A percentile compares a stretch with the other conserved stretches of the same genome.
phyloP scores from a whole-genome alignment of 2,797 vertebrate genomes.

The Tauraco hartlaubi region DNA sequence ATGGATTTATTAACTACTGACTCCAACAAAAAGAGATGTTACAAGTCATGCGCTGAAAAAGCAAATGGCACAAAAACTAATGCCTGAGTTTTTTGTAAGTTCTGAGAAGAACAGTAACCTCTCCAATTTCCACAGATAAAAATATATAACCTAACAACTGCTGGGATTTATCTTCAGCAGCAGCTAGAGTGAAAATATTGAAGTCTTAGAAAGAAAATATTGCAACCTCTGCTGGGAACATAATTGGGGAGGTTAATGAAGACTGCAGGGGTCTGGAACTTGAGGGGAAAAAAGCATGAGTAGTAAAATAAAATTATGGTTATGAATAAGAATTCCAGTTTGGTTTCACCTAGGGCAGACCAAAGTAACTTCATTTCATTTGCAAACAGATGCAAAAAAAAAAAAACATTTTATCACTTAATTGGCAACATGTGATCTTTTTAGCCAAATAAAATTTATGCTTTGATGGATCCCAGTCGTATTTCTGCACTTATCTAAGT shows the following conservation, averaged over 20 bases:
- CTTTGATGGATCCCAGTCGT: conserved; percentile 33
- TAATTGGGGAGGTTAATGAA: conserved; percentile 44
- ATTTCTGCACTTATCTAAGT: not conserved
- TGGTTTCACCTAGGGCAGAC: not conserved
- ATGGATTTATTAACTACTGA: not conserved
- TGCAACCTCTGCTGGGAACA: conserved; percentile 22
- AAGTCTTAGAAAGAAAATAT: not conserved
- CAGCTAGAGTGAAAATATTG: conserved; percentile 4
- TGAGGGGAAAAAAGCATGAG: not conserved
- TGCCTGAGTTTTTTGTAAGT: not conserved
- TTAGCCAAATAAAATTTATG: conserved; percentile 25
- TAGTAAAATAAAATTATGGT: not conserved
- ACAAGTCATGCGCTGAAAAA: not conserved
- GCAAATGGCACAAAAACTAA: not conserved
- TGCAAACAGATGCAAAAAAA: not conserved
- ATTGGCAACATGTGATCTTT: conserved; percentile 6
- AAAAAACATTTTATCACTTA: conserved; percentile 20
- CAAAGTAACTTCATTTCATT: conserved; percentile 23
- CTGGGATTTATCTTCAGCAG: conserved; percentile 15
- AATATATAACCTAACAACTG: not conserved
- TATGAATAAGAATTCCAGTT: conserved; percentile 15
- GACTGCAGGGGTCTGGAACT: not conserved
- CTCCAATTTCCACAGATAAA: not conserved
- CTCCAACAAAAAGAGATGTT: not conserved
- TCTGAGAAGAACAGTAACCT: not conserved